Base-by-base conservation (phyloP, 2,888 invertebrate species). In the Fissipunctia ypsillon region DNA sequence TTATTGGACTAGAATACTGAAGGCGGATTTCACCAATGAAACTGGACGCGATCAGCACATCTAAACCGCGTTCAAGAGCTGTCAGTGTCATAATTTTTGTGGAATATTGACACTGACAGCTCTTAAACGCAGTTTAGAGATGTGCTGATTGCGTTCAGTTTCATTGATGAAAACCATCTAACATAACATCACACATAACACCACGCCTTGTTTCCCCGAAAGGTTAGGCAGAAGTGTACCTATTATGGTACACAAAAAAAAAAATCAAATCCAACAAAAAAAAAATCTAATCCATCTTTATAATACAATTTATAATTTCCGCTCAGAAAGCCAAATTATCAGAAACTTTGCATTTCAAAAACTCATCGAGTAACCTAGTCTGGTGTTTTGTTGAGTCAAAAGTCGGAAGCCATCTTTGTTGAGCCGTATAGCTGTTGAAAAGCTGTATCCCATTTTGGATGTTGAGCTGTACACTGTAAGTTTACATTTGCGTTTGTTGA, bases 321-420 rank as follows among this genome's bases (percentile, higher is more conserved):
- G n/a, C n/a, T n/a, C n/a, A n/a, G n/a, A n/a, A n/a, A n/a, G n/a
- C n/a, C n/a, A n/a, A n/a, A n/a, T n/a, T n/a, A n/a, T n/a, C n/a
- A n/a, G n/a, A n/a, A n/a, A n/a, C 19, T 54, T 35, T 64, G 41
- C 41, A n/a, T 65, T 54, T 35, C 56, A 45, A 64, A 74, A 75
- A 67, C 56, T 31, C 41, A 73, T 65, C 9, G 50, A 16, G 48
- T 16, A 35, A 75, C 60, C 60, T 10, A 63, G 83, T 87, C 74
- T 80, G 64, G 19, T 31, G n/a, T 64, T 57, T 45, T 75, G 83
- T 85, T 87, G 85, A 85, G 83, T 80, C 78, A 83, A 78, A 73
- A 83, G 64, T 85, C 63, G 83, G 71, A 73, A 28, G 57, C 31
- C 7, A 5, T 52, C 83, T 77, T 83, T 79, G 83, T 85, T 41